Base-by-base conservation (phyloP, 1,140 invertebrate genomes). In the Lepidostoma basale region DNA sequence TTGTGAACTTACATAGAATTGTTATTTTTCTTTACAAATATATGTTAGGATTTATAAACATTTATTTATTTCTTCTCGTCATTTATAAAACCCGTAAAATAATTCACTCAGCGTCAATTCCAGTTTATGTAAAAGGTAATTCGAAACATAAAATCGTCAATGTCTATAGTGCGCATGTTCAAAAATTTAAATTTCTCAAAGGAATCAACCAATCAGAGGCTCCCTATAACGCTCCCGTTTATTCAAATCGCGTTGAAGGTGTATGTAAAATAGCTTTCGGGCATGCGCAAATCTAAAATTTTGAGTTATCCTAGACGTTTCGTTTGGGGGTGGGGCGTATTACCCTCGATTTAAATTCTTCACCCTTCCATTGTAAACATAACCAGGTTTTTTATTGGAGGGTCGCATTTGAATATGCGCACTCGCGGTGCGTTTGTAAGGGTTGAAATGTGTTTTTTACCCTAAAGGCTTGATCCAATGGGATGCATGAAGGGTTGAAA, bases 381-480 rank as follows among this genome's bases (percentile, higher is more conserved):
- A 45, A 8, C 25, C 12, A 30, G 42, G 28, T 45, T 70, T 70
- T 42, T 36, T 40, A 70, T 70, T 70, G 69, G 69, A 14, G 25
- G 9, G n/a, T 39, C 45, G 23, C 20, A 71, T 71, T 71, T 71
- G 69, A 71, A 71, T 71, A 67, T 64, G 54, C 49, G 49, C 40
- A 62, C 18, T 59, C 39, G 58, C 6, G 20, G 4, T 6, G 5
- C 14, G 16, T 8, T 26, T 18, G 60, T 25, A 62, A 62, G 60
- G 60, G 60, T 62, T 62, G 44, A 62, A 52, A 16, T 25, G 16
- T 60, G n/a, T 60, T 60, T 60, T 60, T 60, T 60, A 60, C 39
- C 56, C 56, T 39, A 14, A n/a, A 14, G 9, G n/a, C 8, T 42
- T 45, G 33, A 33, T 56, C 52, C 52, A 60, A 60, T 60, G 12